Conservation (phyloP, 2,113 vertebrate species). For the Dolichotis patagonum region DNA sequence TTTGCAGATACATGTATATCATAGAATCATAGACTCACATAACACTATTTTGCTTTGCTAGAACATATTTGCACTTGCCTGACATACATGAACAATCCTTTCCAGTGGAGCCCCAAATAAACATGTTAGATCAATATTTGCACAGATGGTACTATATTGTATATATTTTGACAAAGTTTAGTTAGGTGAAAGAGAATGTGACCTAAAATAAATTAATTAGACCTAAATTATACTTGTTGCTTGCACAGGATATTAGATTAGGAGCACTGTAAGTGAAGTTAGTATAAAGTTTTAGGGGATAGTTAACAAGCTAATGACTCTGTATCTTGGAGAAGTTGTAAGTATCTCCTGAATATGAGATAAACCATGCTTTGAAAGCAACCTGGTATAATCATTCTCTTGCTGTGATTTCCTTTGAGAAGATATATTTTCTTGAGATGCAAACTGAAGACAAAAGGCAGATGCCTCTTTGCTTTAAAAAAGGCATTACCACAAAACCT, state of each 20-base stretch:
- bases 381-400: background rate
- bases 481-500: background rate
- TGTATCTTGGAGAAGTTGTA: background rate
- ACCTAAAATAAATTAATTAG: constrained; percentile 31
- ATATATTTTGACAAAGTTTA: constrained; percentile 39
- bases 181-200: constrained; percentile 26
- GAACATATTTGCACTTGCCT: constrained; percentile 19
- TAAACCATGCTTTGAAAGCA: background rate
- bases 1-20: constrained; percentile 3
- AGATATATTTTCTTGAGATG: background rate
- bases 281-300: background rate
- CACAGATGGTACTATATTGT: background rate
- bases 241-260: background rate
- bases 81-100: constrained; percentile 11
- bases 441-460: background rate
- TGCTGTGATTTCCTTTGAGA: constrained; percentile 23
- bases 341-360: background rate
- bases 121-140: background rate
- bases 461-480: background rate
- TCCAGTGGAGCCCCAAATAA: background rate
- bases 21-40: background rate
- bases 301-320: background rate
- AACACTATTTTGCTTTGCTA: background rate
- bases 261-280: background rate
- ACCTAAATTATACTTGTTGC: background rate